These are phyloP conservation scores for Melanogrammus aeglefinus DNA, from an alignment of 2,797 vertebrate genomes.

Conservation along the genomic window DNA sequence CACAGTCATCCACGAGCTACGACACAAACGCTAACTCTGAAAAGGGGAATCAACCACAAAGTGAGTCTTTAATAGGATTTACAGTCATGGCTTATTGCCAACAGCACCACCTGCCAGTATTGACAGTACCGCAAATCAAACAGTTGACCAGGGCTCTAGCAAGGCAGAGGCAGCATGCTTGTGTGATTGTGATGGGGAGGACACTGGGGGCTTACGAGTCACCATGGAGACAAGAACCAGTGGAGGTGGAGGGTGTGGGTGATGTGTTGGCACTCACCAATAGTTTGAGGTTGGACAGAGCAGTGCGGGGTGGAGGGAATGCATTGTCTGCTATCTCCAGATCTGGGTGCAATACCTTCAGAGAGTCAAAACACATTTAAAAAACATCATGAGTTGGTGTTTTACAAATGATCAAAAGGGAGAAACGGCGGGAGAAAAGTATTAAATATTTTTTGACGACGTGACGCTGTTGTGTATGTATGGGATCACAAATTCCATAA, in stretches of 20 bases:
- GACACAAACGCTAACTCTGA: neutral
- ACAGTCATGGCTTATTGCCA: neutral
- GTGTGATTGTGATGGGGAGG: constrained; percentile 19
- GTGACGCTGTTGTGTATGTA: neutral
- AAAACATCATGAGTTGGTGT: constrained; percentile 8
- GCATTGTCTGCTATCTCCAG: constrained; percentile 97
- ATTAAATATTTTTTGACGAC: neutral
- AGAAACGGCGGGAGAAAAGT: neutral
- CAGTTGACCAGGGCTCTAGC: neutral
- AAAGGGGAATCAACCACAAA: neutral
- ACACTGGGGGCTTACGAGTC: constrained; percentile 23
- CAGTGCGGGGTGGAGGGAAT: constrained; percentile 89
- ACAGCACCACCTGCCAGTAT: neutral
- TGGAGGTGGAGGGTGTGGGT: constrained; percentile 9
- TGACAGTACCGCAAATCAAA: neutral
- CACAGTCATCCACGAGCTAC: constrained; percentile 34
- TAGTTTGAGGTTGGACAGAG: constrained; percentile 91
- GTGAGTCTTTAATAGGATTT: neutral
- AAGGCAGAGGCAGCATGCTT: constrained; percentile 9
- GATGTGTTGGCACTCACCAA: constrained; percentile 80
- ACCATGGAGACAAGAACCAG: constrained; percentile 10
- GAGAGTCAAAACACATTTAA: constrained; percentile 15
- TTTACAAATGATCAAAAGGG: neutral
- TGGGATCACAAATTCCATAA: neutral
- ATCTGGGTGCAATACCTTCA: constrained; percentile 94